phyloP scores from a whole-genome alignment of 2,888 invertebrate genomes.

The Tupiocoris notatus region DNA sequence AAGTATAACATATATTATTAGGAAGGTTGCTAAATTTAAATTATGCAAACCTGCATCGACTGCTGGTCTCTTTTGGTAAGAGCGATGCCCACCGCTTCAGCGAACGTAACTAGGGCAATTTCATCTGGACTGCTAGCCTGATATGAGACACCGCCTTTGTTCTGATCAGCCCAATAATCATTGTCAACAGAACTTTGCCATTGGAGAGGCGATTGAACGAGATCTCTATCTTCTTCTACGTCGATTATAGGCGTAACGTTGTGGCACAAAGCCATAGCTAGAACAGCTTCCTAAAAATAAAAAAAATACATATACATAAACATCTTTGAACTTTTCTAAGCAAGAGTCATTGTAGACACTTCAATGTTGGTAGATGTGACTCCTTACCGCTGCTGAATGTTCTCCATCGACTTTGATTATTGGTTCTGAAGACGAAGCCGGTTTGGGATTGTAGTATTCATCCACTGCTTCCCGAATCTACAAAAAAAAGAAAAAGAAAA shows the following conservation, averaged over 20 bases:
- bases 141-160: conserved; percentile 56
- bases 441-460: too few relatives aligned
- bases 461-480: too few relatives aligned
- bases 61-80: conserved; percentile 61
- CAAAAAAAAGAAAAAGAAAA: too few relatives aligned
- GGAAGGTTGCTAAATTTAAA: too few relatives aligned
- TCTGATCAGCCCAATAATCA: conserved; percentile 53
- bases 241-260: conserved; percentile 98
- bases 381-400: too few relatives aligned
- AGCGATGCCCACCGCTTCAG: conserved; percentile 67
- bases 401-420: too few relatives aligned
- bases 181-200: conserved; percentile 62
- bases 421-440: too few relatives aligned
- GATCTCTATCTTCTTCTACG: conserved; percentile 50
- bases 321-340: too few relatives aligned
- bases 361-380: too few relatives aligned
- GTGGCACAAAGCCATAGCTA: conserved; percentile 94
- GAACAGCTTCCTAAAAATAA: conserved; percentile 62
- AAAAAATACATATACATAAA: too few relatives aligned
- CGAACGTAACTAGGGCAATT: conserved; percentile 72
- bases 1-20: too few relatives aligned
- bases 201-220: conserved; percentile 46
- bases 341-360: too few relatives aligned
- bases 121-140: conserved; percentile 77
- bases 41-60: conserved; percentile 58